Evolutionary conservation across 2,888 invertebrate species (phyloP).

Genomic region (Melipona beecheii): DNA sequence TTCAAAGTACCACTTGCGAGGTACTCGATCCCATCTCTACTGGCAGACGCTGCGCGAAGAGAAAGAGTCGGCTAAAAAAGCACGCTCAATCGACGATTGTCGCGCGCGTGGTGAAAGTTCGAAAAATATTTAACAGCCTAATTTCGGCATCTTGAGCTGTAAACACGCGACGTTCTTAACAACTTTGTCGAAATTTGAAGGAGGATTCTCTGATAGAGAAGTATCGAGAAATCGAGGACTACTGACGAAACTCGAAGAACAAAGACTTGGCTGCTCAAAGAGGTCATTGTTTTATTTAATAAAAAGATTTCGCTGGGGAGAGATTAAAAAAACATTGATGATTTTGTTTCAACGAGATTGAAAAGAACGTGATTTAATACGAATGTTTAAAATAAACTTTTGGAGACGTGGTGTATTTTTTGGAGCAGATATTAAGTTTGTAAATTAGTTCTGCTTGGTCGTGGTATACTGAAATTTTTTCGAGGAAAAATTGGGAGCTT

Average conservation of each 20-base stretch:
- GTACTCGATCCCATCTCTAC: too few species aligned
- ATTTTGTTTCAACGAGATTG: background rate
- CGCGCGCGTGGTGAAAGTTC: conserved; percentile 39
- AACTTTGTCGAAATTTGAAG: conserved; percentile 29
- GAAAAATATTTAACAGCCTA: conserved; percentile 48
- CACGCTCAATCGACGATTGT: conserved; percentile 36
- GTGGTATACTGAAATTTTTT: background rate
- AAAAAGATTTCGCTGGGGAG: background rate
- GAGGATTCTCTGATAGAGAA: background rate
- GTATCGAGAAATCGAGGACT: background rate
- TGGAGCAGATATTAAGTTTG: too few species aligned
- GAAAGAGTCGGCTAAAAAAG: conserved; percentile 17
- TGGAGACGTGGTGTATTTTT: background rate
- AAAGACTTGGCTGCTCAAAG: background rate
- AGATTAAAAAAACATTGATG: background rate
- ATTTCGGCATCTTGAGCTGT: conserved; percentile 35
- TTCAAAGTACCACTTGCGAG: too few species aligned
- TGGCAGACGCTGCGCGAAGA: background rate
- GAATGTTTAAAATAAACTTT: background rate
- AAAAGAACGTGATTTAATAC: background rate
- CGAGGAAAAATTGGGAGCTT: background rate
- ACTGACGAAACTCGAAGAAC: background rate
- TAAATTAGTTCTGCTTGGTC: background rate
- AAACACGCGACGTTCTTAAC: conserved; percentile 31
- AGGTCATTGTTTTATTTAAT: background rate